Evolutionary conservation across 1,140 invertebrate genomes (phyloP), one percentile per base, ranked within the genome.

Genomic region (Colletes latitarsis): DNA sequence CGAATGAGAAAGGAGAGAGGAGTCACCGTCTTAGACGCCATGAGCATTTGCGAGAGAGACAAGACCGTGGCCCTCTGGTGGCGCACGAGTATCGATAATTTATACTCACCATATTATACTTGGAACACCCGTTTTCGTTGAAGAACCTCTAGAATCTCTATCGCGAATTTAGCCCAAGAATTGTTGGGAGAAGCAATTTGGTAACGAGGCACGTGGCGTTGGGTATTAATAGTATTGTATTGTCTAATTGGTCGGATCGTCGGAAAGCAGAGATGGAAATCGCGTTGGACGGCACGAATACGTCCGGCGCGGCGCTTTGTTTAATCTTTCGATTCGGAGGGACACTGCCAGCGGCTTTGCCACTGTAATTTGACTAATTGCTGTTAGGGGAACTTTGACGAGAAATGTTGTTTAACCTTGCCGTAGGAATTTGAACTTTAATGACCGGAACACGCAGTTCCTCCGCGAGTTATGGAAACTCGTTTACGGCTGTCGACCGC

Each of bases 401-500:
- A 39, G 39, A 64, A 64, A 64, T 64, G 41, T 64, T 64, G 62
- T 64, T 66, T 19, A 66, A 66, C 49, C 64, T 49, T 10, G 64
- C 64, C 5, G 3, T 5, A n/a, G 41, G 43, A 66, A 66, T 49
- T 46, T 49, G 41, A 66, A 49, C 64, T 39, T 9, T 14, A 5
- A 3, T 39, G 39, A 9, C 6, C 57, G 57, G 21, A 21, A 58
- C 19, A 49, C 49, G 10, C 10, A 12, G 19, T 43, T 14, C 1
- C 15, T 30, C 21, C 41, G 43, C 39, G 14, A 43, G 39, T n/a
- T n/a, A 64, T 39, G 12, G 17, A n/a, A 64, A 43, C 62, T 6
- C 41, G 14, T 64, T 41, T 64, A 52, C 9, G 55, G 30, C 30
- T 30, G 30, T 30, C 30, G 30, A 30, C 30, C 30, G 30, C 30